Conservation (phyloP, 2,113 vertebrate genomes). For the Protobothrops mucrosquamatus region DNA sequence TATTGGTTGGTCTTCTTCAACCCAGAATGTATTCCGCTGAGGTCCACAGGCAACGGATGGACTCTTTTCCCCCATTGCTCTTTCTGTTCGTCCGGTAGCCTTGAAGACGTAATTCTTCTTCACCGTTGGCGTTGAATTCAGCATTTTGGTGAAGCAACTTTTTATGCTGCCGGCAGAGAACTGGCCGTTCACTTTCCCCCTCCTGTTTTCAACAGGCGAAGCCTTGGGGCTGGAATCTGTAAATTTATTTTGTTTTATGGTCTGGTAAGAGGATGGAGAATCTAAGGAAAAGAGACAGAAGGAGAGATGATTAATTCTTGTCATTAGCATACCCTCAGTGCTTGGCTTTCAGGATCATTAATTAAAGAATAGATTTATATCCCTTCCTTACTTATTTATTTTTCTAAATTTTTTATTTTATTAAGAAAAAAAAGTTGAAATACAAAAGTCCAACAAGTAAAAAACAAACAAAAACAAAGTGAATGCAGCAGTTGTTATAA, state of each 20-base stretch:
- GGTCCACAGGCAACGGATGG: slow-evolving; percentile 18
- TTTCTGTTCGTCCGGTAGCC: slow-evolving; percentile 15
- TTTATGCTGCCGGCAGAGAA: slow-evolving; percentile 30
- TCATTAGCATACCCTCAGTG: slow-evolving; percentile 19
- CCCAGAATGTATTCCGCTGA: slow-evolving; percentile 31
- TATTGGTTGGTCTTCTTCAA: neutral
- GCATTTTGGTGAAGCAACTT: slow-evolving; percentile 40
- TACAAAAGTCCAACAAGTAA: neutral
- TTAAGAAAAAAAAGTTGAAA: neutral
- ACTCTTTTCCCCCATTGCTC: neutral
- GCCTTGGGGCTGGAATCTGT: slow-evolving; percentile 41
- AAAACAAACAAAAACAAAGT: neutral
- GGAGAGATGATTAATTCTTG: slow-evolving; percentile 33
- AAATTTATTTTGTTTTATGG: slow-evolving; percentile 36
- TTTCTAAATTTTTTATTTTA: neutral
- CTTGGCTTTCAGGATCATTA: slow-evolving; percentile 11
- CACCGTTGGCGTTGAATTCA: slow-evolving; percentile 41
- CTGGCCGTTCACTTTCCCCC: slow-evolving; percentile 21
- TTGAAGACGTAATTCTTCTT: slow-evolving; percentile 26
- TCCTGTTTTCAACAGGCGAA: slow-evolving; percentile 41
- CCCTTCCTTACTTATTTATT: neutral
- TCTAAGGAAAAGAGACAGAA: slow-evolving; percentile 50
- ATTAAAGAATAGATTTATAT: neutral
- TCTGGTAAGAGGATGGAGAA: slow-evolving; percentile 38
- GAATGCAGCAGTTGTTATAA: neutral